These are phyloP conservation scores for Sylvilagus bachmani DNA, from an alignment of 2,113 vertebrate genomes.

Conservation along the genomic window DNA sequence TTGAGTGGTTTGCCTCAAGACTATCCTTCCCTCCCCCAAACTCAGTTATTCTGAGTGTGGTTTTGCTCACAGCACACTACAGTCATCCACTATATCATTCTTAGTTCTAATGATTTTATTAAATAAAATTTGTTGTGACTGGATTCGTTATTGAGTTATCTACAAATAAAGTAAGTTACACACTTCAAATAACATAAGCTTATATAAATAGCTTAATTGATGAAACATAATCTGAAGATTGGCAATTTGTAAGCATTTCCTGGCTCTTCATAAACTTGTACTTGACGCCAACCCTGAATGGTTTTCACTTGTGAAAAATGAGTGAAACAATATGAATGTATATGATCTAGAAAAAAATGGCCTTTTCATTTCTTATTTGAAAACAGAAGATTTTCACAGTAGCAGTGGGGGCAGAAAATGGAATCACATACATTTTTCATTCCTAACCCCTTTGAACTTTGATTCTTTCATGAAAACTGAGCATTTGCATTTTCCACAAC, in stretches of 20 bases:
- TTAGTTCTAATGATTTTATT: slow-evolving; percentile 41
- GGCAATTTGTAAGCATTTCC: not conserved
- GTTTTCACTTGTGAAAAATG: slow-evolving; percentile 48
- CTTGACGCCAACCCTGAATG: slow-evolving; percentile 7
- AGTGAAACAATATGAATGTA: slow-evolving; percentile 41
- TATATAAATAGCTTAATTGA: slow-evolving; percentile 24
- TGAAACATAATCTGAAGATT: slow-evolving; percentile 11
- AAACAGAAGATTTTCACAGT: slow-evolving; percentile 40
- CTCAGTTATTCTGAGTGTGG: not conserved
- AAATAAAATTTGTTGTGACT: slow-evolving; percentile 38
- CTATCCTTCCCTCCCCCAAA: not conserved
- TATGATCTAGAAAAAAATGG: slow-evolving; percentile 52
- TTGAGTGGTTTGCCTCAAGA: not conserved
- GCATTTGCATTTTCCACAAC: not conserved
- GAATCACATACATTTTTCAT: slow-evolving; percentile 44
- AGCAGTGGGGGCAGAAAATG: not conserved
- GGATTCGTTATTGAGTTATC: not conserved
- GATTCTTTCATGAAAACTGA: slow-evolving; percentile 31
- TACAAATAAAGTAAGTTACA: slow-evolving; percentile 26
- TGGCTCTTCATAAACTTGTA: slow-evolving; percentile 43
- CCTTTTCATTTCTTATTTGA: slow-evolving; percentile 43
- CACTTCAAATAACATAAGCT: slow-evolving; percentile 4
- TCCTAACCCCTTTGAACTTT: slow-evolving; percentile 11
- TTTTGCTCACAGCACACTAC: not conserved
- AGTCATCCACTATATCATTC: slow-evolving; percentile 5